These are phyloP conservation scores for Pseudeuparius sepicola DNA, from an alignment of 2,888 invertebrate genomes.

Conservation along the genomic window DNA sequence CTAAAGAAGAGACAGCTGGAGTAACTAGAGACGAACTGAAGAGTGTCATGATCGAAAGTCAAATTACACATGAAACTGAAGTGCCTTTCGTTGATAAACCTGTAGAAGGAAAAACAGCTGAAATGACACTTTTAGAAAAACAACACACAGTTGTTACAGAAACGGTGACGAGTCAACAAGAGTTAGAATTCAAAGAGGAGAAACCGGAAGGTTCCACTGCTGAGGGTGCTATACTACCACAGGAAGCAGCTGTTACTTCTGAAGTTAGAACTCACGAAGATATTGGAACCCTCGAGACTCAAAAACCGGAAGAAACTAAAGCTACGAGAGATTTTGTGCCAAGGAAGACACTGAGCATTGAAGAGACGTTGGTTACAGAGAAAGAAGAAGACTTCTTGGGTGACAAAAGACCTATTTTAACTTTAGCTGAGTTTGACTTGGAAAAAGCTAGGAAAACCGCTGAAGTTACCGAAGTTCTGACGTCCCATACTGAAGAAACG, in stretches of 20 bases:
- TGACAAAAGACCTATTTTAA: slow-evolving; percentile 14
- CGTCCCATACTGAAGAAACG: slow-evolving; percentile 35
- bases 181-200: slow-evolving; percentile 29
- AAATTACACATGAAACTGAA: slow-evolving; percentile 41
- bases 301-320: slow-evolving; percentile 21
- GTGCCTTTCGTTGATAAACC: slow-evolving; percentile 31
- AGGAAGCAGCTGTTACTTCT: slow-evolving; percentile 31
- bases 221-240: slow-evolving; percentile 27
- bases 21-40: slow-evolving; percentile 37
- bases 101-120: slow-evolving; percentile 36
- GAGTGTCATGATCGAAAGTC: slow-evolving; percentile 41
- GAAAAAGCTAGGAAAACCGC: slow-evolving; percentile 30
- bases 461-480: slow-evolving; percentile 33
- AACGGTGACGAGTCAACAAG: slow-evolving; percentile 34
- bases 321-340: slow-evolving; percentile 25
- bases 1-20: slow-evolving; percentile 21
- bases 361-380: slow-evolving; percentile 25
- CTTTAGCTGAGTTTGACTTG: slow-evolving; percentile 28
- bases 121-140: slow-evolving; percentile 38
- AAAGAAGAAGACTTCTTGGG: slow-evolving; percentile 19
- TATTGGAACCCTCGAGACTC: slow-evolving; percentile 22
- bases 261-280: slow-evolving; percentile 28
- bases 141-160: slow-evolving; percentile 36
- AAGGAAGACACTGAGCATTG: slow-evolving; percentile 21
- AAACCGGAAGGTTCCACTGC: slow-evolving; percentile 25